Conservation (phyloP, 92 coral and sea anemone genomes). For the Epizoanthus rinbou region DNA sequence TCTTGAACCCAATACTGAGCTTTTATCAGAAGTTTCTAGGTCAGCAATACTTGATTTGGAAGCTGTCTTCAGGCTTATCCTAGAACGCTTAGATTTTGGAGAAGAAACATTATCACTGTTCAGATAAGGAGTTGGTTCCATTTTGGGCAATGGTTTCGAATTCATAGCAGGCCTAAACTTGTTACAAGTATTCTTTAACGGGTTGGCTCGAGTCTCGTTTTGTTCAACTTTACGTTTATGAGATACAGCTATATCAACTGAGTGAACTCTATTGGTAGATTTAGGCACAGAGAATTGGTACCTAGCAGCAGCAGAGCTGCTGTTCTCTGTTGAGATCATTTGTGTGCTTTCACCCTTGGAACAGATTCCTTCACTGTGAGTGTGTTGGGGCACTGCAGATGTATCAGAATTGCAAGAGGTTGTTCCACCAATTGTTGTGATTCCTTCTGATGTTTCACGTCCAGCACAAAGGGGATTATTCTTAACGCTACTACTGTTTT, state of each 20-base stretch:
- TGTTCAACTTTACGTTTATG: not conserved
- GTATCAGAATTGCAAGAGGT: not conserved
- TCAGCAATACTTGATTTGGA: conserved; percentile 3
- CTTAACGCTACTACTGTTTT: not conserved
- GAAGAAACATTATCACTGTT: not conserved
- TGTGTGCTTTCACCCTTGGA: conserved; percentile 25
- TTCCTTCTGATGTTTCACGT: not conserved
- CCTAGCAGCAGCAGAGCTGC: not conserved
- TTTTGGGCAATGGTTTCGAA: not conserved
- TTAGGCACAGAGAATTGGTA: not conserved
- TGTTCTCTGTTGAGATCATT: conserved; percentile 20
- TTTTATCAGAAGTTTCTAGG: not conserved
- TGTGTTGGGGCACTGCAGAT: not conserved
- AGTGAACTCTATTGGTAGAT: not conserved
- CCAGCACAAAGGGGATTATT: not conserved
- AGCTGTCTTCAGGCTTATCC: not conserved
- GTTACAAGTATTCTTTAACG: no score
- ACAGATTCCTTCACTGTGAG: not conserved
- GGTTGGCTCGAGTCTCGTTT: not conserved
- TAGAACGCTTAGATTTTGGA: conserved; percentile 7
- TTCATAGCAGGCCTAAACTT: no score
- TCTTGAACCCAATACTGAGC: not conserved
- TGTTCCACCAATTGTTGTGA: not conserved
- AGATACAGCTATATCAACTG: not conserved
- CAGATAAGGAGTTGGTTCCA: not conserved